phyloP scores from a whole-genome alignment of 1,140 invertebrate genomes.

The Lysiphlebus fabarum region DNA sequence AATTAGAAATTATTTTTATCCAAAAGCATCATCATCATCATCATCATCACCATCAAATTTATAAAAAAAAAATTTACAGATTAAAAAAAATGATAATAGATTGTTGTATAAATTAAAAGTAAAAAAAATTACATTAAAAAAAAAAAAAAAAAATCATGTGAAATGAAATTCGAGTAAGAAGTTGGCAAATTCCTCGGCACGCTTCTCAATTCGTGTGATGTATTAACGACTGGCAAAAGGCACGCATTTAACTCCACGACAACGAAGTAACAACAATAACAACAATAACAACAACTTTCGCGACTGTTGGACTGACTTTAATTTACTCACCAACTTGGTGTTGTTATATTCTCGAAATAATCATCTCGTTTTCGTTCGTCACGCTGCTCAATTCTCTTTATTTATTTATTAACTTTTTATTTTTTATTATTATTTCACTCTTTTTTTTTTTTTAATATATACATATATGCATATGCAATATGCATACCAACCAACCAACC shows the following conservation, averaged over 20 bases:
- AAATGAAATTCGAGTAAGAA: conserved; percentile 10
- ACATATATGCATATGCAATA: too few species aligned
- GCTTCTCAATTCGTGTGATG: conserved; percentile 5
- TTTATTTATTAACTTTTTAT: conserved; percentile 3
- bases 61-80: too few species aligned
- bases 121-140: too few species aligned
- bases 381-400: conserved; percentile 4
- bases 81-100: too few species aligned
- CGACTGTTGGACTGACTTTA: conserved; percentile 10
- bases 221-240: conserved; percentile 14
- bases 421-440: conserved; percentile 1
- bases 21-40: too few species aligned
- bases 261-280: neutral
- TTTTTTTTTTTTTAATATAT: too few species aligned
- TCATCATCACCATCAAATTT: too few species aligned
- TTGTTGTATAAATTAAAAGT: too few species aligned
- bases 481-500: too few species aligned
- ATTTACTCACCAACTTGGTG: conserved; percentile 6
- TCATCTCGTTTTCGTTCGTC: conserved; percentile 22
- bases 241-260: conserved; percentile 6
- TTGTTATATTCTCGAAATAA: conserved; percentile 26
- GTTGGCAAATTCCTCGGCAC: neutral
- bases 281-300: conserved; percentile 2
- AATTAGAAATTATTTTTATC: too few species aligned
- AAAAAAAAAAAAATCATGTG: too few species aligned